Base-by-base conservation (phyloP, 2,888 invertebrate genomes). In the Drosophila acutilabella region DNA sequence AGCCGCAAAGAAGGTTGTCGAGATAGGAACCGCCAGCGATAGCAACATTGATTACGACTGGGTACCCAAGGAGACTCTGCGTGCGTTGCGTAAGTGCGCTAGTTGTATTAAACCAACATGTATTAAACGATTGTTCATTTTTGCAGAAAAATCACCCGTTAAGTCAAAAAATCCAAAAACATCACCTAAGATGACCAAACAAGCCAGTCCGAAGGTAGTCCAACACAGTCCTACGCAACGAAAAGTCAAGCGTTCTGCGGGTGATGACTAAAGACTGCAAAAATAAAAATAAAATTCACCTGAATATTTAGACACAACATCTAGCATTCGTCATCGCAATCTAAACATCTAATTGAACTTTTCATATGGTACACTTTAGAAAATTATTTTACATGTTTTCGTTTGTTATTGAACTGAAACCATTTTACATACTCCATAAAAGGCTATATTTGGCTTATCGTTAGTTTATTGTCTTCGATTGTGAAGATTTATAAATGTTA, bases 11-110 rank as follows among this genome's bases (percentile, higher is more conserved):
- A 94, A 94, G 70, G 94, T 95, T 42, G 94, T 98, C 4, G 99
- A 99, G 93, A 96, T 97, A 83, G 99, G 99, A 73, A 99, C 99
- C 0, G 95, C 95, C 69, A 96, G 96, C 89, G 96, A 95, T 66
- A 95, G 96, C 87, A 97, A 98, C 92, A 98, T 99, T 4, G 99
- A 99, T 93, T 99, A 97, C 90, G 99, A 99, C 87, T 99, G 99
- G 99, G 94, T 99, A 90, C 99, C 99, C 42, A 96, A 96, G 90
- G 97, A 98, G 93, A 96, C 97, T 73, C 94, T 97, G 56, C 95
- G 96, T 82, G 95, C 95, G 91, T 93, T 97, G 80, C 97, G 97
- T 97, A 94, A 95, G 97, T 64, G 8, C 36, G 4, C 8, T 36
- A 3, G 7, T 16, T 4, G 5, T n/a, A 38, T 23, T n/a, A 4